Evolutionary conservation across 1,140 invertebrate species (phyloP), one percentile per base, ranked within the genome.

Genomic region (Aphelinus certus): DNA sequence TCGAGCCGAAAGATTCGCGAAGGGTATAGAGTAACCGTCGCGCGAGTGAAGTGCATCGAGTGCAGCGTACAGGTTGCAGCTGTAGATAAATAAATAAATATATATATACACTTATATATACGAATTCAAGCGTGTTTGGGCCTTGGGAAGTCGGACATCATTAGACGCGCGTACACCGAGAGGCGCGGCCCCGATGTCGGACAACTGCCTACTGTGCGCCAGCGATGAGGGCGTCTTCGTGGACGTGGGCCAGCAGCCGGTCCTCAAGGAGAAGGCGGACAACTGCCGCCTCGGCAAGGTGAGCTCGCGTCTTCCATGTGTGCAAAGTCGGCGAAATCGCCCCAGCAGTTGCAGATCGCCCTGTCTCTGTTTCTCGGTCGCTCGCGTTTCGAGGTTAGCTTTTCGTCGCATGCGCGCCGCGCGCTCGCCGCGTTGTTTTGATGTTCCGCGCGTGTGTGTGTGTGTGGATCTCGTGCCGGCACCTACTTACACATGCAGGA

Each of bases 191-290:
- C n/a, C 26, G 49, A 88, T 87, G 87, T 62, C 83, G 7, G 76
- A 82, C 61, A 81, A 78, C 65, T 88, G 87, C 76, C 83, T 84
- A 43, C 65, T 88, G 26, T 88, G 87, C 60, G 85, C 84, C 0
- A 87, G 80, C 63, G 81, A 87, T 58, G 86, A 87, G 70, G 85
- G 86, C 46, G 76, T 87, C n/a, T 83, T 87, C 57, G 67, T 87
- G 55, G 83, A 87, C 65, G 74, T 87, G 51, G 79, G 82, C 58
- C 7, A 79, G 7, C 78, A 81, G 46, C 65, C 71, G 7, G 74
- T 81, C 3, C 80, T 81, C 65, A 65, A 70, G 48, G 75, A 65
- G 42, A 85, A 81, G 77, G 75, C 86, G 2, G 77, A 85, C 48
- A 82, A 75, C 3, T 87, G 84, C 61, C 73, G 84, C 3, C 77